A percentile compares a stretch with the other conserved stretches of the same genome.
Conservation (phyloP, 2,888 invertebrate species). For the Stenurella melanura region DNA sequence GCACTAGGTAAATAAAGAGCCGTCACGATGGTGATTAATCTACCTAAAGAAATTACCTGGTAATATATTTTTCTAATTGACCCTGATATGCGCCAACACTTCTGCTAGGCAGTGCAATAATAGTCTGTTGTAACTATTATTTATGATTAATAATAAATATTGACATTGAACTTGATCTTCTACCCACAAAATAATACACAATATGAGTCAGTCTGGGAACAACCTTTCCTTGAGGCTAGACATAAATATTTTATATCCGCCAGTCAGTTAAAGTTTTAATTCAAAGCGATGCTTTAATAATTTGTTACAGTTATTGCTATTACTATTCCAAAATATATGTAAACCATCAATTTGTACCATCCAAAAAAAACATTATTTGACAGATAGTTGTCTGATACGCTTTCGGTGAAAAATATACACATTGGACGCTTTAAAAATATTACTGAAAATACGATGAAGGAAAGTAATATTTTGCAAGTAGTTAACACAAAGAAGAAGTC, state of each 20-base stretch:
- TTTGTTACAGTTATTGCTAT: no score
- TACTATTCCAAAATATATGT: no score
- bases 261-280: neutral
- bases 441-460: no score
- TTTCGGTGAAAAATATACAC: no score
- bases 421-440: no score
- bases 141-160: neutral
- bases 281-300: no score
- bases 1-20: constrained; percentile 32
- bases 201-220: neutral
- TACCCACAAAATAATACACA: neutral
- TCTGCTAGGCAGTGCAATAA: neutral
- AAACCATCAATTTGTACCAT: no score
- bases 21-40: constrained; percentile 8
- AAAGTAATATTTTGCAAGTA: no score
- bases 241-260: neutral
- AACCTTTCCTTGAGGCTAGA: neutral
- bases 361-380: no score
- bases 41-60: constrained; percentile 7
- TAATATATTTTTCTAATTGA: neutral
- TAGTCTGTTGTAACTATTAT: neutral
- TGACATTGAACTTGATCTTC: neutral
- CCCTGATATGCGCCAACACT: neutral
- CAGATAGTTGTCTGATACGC: no score
- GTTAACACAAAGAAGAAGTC: no score